Base-by-base conservation (phyloP, 2,113 vertebrate genomes). In the Morone chrysops region DNA sequence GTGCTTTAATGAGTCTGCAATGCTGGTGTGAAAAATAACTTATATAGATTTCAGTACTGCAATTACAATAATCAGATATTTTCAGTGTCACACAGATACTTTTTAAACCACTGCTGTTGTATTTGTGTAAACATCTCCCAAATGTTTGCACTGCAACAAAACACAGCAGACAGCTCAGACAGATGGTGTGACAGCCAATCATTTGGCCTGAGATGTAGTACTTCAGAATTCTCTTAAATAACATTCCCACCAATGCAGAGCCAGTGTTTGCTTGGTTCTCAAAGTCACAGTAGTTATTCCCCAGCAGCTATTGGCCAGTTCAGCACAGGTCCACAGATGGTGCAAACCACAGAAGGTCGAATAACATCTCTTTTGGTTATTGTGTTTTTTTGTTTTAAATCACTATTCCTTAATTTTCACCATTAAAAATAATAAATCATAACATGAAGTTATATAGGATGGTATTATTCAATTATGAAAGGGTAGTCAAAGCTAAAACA, bases 81-180 rank as follows among this genome's bases (percentile, higher is more conserved):
- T 40, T 61, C 47, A 13, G 54, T 20, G 17, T 80, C 61, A 61
- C 48, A 25, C 8, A 13, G 51, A 13, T 25, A 65, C 20, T 38
- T 14, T 67, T 18, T n/a, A 47, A 45, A 70, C 22, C 1, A 31
- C 25, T 50, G 56, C 12, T 68, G 38, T 54, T 72, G 71, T 62
- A 62, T 79, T 57, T 56, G 20, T 25, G 25, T 31, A 54, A 81
- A 83, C 65, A 25, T 53, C 40, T 78, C 69, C 50, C 16, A 9
- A 11, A 53, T 57, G 31, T 51, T 18, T 25, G 31, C 50, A 41
- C 13, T 1, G 50, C 56, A 78, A n/a, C 65, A 6, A 68, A 47
- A 47, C 45, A 13, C 45, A 45, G 3, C 10, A 47, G 45, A 47
- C 45, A 47, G 45, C 50, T 81, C 51, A 18, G 72, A 40, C 53